A percentile compares a stretch with the other conserved stretches of the same genome.
phyloP scores from a whole-genome alignment of 2,888 invertebrate species.

The Phaedon cochleariae region DNA sequence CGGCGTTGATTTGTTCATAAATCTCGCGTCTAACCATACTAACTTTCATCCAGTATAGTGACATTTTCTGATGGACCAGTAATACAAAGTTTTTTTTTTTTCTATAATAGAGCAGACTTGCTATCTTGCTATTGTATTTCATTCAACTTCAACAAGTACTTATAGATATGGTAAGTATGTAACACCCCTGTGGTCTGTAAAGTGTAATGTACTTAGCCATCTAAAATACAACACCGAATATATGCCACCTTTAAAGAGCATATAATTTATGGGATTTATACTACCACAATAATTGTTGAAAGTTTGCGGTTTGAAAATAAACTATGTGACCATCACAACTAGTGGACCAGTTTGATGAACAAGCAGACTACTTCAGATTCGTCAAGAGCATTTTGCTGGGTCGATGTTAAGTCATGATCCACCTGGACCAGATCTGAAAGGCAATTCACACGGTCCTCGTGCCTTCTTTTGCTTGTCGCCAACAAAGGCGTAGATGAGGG shows the following conservation, averaged over 20 bases:
- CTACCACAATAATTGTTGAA: constrained; percentile 45
- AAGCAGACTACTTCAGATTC: background rate
- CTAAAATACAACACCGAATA: background rate
- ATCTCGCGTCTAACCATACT: no score
- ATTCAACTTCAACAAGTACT: no score
- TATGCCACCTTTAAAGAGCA: constrained; percentile 38
- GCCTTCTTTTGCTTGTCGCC: constrained; percentile 44
- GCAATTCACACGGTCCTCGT: constrained; percentile 55
- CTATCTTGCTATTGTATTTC: no score
- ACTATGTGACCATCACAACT: constrained; percentile 45
- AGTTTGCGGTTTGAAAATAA: constrained; percentile 38
- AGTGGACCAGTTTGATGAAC: constrained; percentile 3
- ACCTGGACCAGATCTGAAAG: constrained; percentile 52
- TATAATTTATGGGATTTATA: constrained; percentile 29
- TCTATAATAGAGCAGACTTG: no score
- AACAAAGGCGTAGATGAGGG: no score
- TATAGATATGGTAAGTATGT: no score
- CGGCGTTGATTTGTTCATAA: no score
- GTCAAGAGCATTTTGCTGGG: constrained; percentile 31
- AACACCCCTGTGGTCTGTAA: no score
- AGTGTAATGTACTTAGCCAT: no score
- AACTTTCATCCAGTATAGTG: no score
- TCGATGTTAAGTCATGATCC: constrained; percentile 48
- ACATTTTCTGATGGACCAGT: no score
- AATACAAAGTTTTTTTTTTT: no score